A percentile compares a stretch with the other conserved stretches of the same genome.
phyloP scores from a whole-genome alignment of 2,797 vertebrate species.

The Melanotaenia trifasciata region DNA sequence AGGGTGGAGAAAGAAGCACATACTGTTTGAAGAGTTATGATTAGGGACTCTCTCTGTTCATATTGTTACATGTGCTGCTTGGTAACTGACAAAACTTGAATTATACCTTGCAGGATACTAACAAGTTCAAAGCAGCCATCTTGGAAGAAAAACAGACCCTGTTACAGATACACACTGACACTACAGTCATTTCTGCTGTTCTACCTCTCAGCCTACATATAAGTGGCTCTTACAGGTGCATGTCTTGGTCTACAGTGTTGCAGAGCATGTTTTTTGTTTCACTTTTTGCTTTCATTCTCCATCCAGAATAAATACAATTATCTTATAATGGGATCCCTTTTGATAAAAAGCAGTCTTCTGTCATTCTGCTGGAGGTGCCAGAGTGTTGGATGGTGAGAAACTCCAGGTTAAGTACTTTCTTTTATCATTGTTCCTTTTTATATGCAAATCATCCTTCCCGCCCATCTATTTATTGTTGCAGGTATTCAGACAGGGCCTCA shows the following conservation, averaged over 20 bases:
- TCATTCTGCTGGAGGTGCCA: slow-evolving; percentile 77
- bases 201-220: slow-evolving; percentile 22
- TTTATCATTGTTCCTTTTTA: slow-evolving; percentile 84
- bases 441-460: slow-evolving; percentile 80
- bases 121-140: slow-evolving; percentile 68
- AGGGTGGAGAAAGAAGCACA: slow-evolving; percentile 52
- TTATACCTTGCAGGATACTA: slow-evolving; percentile 68
- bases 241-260: slow-evolving; percentile 37
- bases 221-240: slow-evolving; percentile 51
- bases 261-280: slow-evolving; percentile 64
- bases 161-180: slow-evolving; percentile 66
- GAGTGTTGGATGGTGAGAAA: slow-evolving; percentile 79
- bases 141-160: slow-evolving; percentile 46
- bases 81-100: slow-evolving; percentile 72
- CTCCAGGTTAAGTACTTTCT: slow-evolving; percentile 83
- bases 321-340: slow-evolving; percentile 81
- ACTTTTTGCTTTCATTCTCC: slow-evolving; percentile 55
- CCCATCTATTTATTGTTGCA: slow-evolving; percentile 83
- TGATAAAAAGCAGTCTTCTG: slow-evolving; percentile 80
- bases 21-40: slow-evolving; percentile 63
- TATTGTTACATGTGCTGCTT: slow-evolving; percentile 52
- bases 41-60: slow-evolving; percentile 54
- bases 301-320: slow-evolving; percentile 81
- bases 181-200: slow-evolving; percentile 52
- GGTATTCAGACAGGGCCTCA: slow-evolving; percentile 78